Conservation (phyloP, 2,113 vertebrate species). For the Gymnarchus niloticus region DNA sequence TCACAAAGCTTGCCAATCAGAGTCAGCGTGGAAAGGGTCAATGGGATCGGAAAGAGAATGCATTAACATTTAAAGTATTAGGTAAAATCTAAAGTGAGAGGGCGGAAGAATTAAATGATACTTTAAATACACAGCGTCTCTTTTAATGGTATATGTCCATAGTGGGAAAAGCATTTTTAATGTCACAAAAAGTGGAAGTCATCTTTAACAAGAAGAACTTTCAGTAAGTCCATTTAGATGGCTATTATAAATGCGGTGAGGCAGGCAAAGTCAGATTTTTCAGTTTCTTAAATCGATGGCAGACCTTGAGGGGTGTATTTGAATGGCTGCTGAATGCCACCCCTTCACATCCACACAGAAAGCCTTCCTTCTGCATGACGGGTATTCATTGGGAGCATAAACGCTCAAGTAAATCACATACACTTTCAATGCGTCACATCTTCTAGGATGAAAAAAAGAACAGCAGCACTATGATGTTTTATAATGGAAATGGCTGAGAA, state of each 20-base stretch:
- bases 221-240: not conserved
- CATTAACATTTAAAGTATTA: conserved; percentile 38
- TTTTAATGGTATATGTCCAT: conserved; percentile 31
- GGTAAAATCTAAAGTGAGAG: conserved; percentile 22
- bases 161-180: conserved; percentile 17
- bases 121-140: conserved; percentile 34
- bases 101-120: conserved; percentile 30
- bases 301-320: conserved; percentile 16
- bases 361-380: not conserved
- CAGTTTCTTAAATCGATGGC: conserved; percentile 9
- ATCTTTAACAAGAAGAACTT: not conserved
- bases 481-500: not conserved
- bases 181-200: not conserved
- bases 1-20: not conserved
- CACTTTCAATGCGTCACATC: not conserved
- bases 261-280: not conserved
- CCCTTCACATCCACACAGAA: not conserved
- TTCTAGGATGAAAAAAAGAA: not conserved
- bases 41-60: conserved; percentile 15
- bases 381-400: not conserved
- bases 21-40: not conserved
- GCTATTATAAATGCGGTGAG: conserved; percentile 7
- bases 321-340: conserved; percentile 8
- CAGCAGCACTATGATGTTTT: not conserved
- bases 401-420: not conserved